Percentiles rank a stretch among this genome's conserved stretches.
Conservation (phyloP, 1,140 invertebrate species). For the Vanessa atalanta region DNA sequence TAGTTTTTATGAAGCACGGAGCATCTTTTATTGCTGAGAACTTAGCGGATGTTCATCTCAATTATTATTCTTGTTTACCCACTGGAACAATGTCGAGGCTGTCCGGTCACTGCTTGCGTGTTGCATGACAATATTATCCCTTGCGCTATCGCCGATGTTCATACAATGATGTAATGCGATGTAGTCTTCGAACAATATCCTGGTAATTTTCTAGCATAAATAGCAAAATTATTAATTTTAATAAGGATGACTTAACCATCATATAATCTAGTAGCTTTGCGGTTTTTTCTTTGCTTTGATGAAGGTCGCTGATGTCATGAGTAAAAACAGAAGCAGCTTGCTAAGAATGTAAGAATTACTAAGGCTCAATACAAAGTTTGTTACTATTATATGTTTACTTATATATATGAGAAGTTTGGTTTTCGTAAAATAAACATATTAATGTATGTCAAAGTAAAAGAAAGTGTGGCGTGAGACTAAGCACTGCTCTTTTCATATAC, state of each 20-base stretch:
- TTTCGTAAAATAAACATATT: no score
- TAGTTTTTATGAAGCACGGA: background rate
- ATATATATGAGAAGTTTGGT: no score
- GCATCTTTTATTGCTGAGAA: conserved; percentile 31
- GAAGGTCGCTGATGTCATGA: conserved; percentile 56
- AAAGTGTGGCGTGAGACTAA: no score
- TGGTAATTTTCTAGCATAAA: conserved; percentile 43
- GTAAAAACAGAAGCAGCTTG: conserved; percentile 23
- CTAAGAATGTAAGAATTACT: background rate
- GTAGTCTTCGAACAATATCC: conserved; percentile 43
- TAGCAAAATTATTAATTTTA: conserved; percentile 43
- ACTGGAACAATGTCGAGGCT: conserved; percentile 66
- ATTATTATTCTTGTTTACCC: conserved; percentile 66
- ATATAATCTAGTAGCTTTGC: conserved; percentile 31
- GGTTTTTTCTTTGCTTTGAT: conserved; percentile 48
- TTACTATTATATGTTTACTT: background rate
- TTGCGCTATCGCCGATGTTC: conserved; percentile 39
- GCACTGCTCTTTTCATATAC: no score
- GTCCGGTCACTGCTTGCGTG: conserved; percentile 61
- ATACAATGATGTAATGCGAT: conserved; percentile 43
- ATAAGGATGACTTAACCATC: conserved; percentile 44
- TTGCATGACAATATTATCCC: conserved; percentile 57
- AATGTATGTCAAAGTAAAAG: no score
- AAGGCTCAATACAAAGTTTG: background rate
- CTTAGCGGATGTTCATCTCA: conserved; percentile 56